Evolutionary conservation across 2,113 vertebrate genomes (phyloP).

Genomic region (Amazona guildingii): DNA sequence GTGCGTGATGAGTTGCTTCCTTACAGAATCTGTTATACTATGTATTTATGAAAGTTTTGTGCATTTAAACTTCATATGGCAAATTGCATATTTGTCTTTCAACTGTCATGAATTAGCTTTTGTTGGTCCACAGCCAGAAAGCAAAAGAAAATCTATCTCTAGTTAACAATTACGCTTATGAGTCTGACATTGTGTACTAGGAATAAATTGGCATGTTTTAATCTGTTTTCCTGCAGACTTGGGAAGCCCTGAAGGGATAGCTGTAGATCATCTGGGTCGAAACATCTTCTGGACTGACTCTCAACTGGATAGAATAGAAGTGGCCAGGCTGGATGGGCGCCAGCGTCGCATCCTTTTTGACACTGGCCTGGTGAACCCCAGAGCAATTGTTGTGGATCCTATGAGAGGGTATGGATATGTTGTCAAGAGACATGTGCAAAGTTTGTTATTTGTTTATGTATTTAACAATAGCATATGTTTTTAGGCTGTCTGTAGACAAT

Average conservation of each 20-base stretch:
- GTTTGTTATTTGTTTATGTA: background rate
- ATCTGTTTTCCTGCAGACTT: conserved; percentile 73
- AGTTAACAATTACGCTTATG: background rate
- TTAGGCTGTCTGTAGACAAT: background rate
- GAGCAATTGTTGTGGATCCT: conserved; percentile 85
- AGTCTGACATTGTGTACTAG: background rate
- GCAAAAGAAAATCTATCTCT: background rate
- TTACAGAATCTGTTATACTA: background rate
- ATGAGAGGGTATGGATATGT: conserved; percentile 77
- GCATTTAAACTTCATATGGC: background rate
- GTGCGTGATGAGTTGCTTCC: background rate
- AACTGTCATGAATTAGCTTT: background rate
- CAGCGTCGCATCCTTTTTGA: conserved; percentile 87
- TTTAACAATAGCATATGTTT: background rate
- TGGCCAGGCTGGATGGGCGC: conserved; percentile 86
- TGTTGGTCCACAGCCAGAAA: background rate
- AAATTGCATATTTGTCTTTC: background rate
- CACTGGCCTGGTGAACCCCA: conserved; percentile 86
- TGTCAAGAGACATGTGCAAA: background rate
- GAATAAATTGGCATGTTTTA: background rate
- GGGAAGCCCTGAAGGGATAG: conserved; percentile 89
- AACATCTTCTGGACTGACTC: conserved; percentile 95
- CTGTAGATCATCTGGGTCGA: conserved; percentile 88
- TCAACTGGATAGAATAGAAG: conserved; percentile 85
- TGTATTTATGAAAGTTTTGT: background rate